Conservation (phyloP, 2,113 vertebrate genomes). For the Myotis lucifugus region DNA sequence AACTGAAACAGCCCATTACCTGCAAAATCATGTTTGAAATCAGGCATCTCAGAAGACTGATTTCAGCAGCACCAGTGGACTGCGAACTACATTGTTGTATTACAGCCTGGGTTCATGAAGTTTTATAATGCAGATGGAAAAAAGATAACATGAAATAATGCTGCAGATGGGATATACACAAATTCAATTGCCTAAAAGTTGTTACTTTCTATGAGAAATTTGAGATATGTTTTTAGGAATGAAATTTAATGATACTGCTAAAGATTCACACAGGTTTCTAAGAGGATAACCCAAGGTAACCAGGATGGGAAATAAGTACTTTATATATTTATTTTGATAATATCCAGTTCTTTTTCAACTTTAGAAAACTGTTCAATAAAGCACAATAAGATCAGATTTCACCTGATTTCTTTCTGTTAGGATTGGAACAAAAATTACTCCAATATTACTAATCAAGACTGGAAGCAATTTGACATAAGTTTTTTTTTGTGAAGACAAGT, state of each 20-base stretch:
- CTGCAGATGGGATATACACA: constrained; percentile 44
- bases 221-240: constrained; percentile 6
- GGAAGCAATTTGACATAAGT: not conserved
- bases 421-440: not conserved
- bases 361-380: not conserved
- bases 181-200: constrained; percentile 23
- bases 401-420: not conserved
- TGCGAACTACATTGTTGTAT: constrained; percentile 65
- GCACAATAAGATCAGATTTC: not conserved
- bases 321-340: not conserved
- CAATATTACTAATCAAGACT: not conserved
- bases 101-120: constrained; percentile 77
- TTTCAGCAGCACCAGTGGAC: constrained; percentile 57
- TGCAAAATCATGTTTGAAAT: constrained; percentile 61
- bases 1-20: constrained; percentile 79
- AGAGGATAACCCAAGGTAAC: not conserved
- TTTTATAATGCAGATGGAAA: constrained; percentile 72
- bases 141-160: constrained; percentile 72
- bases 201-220: not conserved
- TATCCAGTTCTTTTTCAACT: not conserved
- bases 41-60: constrained; percentile 58
- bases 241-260: not conserved
- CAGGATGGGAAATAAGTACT: not conserved
- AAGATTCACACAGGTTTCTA: not conserved
- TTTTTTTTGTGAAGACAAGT: not conserved